phyloP scores from a whole-genome alignment of 2,888 invertebrate species.

The Habrosyne pyritoides region DNA sequence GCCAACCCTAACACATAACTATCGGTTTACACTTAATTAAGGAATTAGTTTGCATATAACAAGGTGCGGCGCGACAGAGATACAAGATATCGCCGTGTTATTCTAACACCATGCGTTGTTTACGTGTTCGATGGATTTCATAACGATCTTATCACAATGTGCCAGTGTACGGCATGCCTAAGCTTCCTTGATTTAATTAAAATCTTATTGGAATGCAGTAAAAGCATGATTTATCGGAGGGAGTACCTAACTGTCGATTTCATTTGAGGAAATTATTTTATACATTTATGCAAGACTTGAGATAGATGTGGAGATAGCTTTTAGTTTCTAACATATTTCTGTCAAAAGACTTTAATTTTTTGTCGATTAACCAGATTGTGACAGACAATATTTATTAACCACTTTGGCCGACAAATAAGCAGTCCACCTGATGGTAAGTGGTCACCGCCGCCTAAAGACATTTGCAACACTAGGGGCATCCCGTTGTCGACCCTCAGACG shows the following conservation, averaged over 20 bases:
- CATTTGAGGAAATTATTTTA: neutral
- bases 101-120: conserved; percentile 30
- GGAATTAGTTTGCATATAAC: conserved; percentile 55
- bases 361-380: too few relatives aligned
- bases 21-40: conserved; percentile 65
- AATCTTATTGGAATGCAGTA: conserved; percentile 18
- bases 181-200: conserved; percentile 48
- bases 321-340: neutral
- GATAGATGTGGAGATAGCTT: neutral
- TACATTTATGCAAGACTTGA: neutral
- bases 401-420: too few relatives aligned
- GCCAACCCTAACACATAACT: conserved; percentile 36
- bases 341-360: too few relatives aligned
- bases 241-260: neutral
- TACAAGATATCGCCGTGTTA: conserved; percentile 43
- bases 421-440: too few relatives aligned
- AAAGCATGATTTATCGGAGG: conserved; percentile 1
- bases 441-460: too few relatives aligned
- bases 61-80: conserved; percentile 40
- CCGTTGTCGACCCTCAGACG: too few relatives aligned
- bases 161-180: conserved; percentile 33
- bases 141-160: conserved; percentile 50
- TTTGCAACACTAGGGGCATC: too few relatives aligned
- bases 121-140: conserved; percentile 47
- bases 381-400: too few relatives aligned